Conservation (phyloP, 2,113 vertebrate species). For the Rhinoderma darwinii region DNA sequence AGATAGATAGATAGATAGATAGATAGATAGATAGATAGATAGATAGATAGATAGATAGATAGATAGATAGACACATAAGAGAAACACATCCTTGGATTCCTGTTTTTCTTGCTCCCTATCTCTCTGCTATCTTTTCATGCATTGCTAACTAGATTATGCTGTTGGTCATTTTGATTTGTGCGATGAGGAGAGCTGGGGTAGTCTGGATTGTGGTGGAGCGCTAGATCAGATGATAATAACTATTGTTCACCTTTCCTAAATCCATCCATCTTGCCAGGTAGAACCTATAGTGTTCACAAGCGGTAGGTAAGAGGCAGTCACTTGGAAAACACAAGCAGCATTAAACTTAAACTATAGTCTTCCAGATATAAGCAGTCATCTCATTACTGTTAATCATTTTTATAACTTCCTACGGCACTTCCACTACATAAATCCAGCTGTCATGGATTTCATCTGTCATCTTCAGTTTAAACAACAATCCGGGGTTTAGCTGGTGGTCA, state of each 20-base stretch:
- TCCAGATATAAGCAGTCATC: constrained; percentile 56
- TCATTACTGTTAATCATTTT: constrained; percentile 59
- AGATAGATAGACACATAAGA: neutral
- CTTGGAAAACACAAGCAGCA: constrained; percentile 49
- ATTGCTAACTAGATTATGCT: constrained; percentile 36
- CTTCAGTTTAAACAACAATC: constrained; percentile 46
- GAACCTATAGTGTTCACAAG: constrained; percentile 47
- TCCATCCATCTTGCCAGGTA: constrained; percentile 55
- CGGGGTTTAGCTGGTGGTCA: constrained; percentile 13
- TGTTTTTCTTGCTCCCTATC: neutral
- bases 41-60: constrained; percentile 10
- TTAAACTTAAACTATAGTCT: constrained; percentile 37
- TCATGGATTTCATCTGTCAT: constrained; percentile 53
- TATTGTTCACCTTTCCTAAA: constrained; percentile 55
- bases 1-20: neutral
- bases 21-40: neutral
- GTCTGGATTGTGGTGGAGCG: constrained; percentile 14
- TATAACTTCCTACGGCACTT: constrained; percentile 56
- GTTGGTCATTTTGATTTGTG: constrained; percentile 43
- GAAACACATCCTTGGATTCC: neutral
- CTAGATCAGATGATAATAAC: constrained; percentile 47
- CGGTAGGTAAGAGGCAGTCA: constrained; percentile 39
- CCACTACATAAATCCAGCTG: constrained; percentile 35
- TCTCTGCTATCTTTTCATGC: constrained; percentile 35
- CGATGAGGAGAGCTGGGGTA: constrained; percentile 11